Conservation (phyloP, 1,140 invertebrate species). For the Lanistes nyassanus region DNA sequence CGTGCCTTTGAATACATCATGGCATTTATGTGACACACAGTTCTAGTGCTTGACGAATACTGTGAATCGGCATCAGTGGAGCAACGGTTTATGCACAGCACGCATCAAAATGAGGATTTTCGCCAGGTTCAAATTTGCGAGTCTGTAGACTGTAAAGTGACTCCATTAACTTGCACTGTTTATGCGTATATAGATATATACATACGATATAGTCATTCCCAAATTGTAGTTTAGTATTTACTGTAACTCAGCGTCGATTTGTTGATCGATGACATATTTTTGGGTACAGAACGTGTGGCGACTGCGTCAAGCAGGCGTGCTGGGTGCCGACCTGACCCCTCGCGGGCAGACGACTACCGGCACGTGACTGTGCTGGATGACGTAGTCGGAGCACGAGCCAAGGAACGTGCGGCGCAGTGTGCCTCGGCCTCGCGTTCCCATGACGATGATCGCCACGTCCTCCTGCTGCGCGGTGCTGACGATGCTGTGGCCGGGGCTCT, state of each 20-base stretch:
- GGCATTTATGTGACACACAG: too few relatives aligned
- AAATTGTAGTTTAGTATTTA: neutral
- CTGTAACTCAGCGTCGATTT: neutral
- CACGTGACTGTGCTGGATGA: constrained; percentile 44
- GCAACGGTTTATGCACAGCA: too few relatives aligned
- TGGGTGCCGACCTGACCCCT: too few relatives aligned
- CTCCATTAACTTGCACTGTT: too few relatives aligned
- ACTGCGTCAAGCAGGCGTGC: too few relatives aligned
- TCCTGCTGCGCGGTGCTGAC: constrained; percentile 44
- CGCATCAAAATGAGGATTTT: too few relatives aligned
- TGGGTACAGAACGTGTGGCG: neutral
- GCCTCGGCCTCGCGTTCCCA: constrained; percentile 46
- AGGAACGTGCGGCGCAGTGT: constrained; percentile 43
- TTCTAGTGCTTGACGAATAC: too few relatives aligned
- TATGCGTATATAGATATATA: neutral
- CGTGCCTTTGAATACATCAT: too few relatives aligned
- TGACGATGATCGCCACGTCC: constrained; percentile 40
- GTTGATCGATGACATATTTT: neutral
- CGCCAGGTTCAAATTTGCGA: too few relatives aligned
- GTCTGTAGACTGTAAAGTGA: too few relatives aligned
- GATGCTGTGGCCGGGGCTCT: constrained; percentile 45
- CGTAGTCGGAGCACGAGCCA: constrained; percentile 52
- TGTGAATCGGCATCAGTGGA: too few relatives aligned
- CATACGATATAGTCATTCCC: neutral
- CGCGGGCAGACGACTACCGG: constrained; percentile 43